Conservation (phyloP, 2,113 vertebrate genomes). For the Ciconia maguari region DNA sequence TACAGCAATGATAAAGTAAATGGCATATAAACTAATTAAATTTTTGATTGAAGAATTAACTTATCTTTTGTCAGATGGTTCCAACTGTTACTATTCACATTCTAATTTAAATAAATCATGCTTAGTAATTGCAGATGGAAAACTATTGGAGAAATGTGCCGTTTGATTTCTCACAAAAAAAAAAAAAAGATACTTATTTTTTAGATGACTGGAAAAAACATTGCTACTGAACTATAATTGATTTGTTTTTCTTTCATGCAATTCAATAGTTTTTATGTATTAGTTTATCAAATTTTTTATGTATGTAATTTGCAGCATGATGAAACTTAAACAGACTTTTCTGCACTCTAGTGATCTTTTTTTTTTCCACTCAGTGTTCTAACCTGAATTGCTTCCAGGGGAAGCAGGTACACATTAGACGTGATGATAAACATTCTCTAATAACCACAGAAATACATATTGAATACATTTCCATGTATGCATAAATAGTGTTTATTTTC, state of each 20-base stretch:
- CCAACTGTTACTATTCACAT: background rate
- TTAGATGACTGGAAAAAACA: conserved; percentile 18
- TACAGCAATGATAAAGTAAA: conserved; percentile 1
- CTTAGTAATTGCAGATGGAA: conserved; percentile 20
- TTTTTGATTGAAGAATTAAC: conserved; percentile 13
- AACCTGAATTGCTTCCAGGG: background rate
- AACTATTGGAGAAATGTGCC: conserved; percentile 21
- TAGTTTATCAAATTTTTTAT: background rate
- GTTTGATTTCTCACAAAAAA: conserved; percentile 3
- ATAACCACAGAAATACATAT: background rate
- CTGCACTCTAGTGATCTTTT: background rate
- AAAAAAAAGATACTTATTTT: background rate
- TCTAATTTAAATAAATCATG: conserved; percentile 22
- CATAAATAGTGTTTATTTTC: background rate
- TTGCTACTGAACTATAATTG: conserved; percentile 40
- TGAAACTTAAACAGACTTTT: background rate
- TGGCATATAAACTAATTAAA: conserved; percentile 13
- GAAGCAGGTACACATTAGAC: background rate
- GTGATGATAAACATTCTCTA: background rate
- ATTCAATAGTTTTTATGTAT: background rate
- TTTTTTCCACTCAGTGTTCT: background rate
- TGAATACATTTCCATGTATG: background rate
- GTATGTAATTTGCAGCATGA: conserved; percentile 19
- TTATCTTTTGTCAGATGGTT: conserved; percentile 2
- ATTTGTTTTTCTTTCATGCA: conserved; percentile 40